Base-by-base conservation (phyloP, 1,140 invertebrate genomes). In the Diorhabda carinulata region DNA sequence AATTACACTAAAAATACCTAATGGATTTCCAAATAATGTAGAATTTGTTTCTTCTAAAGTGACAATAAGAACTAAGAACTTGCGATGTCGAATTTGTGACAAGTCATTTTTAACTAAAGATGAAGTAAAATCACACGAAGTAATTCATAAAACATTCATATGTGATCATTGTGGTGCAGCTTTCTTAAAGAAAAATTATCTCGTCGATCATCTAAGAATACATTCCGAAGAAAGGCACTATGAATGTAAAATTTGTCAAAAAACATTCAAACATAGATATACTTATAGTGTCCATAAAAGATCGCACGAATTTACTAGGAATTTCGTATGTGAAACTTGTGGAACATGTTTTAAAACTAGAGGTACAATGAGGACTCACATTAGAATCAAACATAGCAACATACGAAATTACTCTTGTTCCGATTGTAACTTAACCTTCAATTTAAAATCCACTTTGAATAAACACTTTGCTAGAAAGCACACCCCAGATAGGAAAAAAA, bases 81-180 rank as follows among this genome's bases (percentile, higher is more conserved):
- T 62, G 25, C 56, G 45, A 44, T 63, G 60, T 42, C 61, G 57
- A 57, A 57, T 56, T 6, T 61, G 66, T 43, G 47, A 43, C 2
- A 8, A 6, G 45, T 45, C 40, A 5, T 73, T 68, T 43, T 7
- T 47, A 43, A 57, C 25, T 25, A 4, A n/a, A 4, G 56, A 5
- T n/a, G 66, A 70, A 60, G 57, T 59, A 4, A 65, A 70, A 45
- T 61, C 61, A 2, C 72, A 73, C 10, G 85, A 69, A 81, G 82
- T 52, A 83, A 83, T 1, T 86, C 64, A 66, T 40, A 66, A 66
- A 44, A 66, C 56, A 3, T 47, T 81, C 71, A 75, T 82, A n/a
- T 87, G 86, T 72, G 78, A 84, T 67, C 72, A 83, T 7, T 87
- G 86, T 75, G 82, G 82, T 2, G 85, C 84, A 71, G 73, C 79